Base-by-base conservation (phyloP, 2,888 invertebrate species). In the Callyntrura sp. region DNA sequence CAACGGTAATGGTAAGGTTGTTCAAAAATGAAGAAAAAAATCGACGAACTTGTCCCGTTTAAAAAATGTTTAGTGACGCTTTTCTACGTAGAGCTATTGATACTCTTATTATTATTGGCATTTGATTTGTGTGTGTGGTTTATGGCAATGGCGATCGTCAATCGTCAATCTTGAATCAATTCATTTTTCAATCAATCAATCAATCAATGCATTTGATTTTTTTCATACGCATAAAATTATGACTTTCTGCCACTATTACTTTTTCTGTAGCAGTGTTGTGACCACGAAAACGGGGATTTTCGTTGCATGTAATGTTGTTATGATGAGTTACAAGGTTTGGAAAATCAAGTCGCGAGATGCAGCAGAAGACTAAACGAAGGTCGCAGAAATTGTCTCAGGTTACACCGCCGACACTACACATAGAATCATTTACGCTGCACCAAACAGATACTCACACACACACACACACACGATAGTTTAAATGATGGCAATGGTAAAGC, bases 211-310 rank as follows among this genome's bases (percentile, higher is more conserved):
- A 45, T 51, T 51, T 62, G 62, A 62, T n/a, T 43, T 70, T 35
- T 35, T 35, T 70, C 28, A 70, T 70, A 70, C 68, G 68, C 68
- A 70, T 35, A 70, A 35, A 35, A 73, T 73, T 43, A 73, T 73
- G 17, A 57, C 17, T 70, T 25, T 23, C 11, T 65, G 25, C 65
- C 5, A 25, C 25, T 8, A 14, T 43, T n/a, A 70, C 12, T 28
- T 65, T 23, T 20, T 14, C 35, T 57, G 3, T 35, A 35, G 35
- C 6, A 35, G 35, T 4, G n/a, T 70, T 4, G n/a, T 70, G 14
- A 35, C 14, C 11, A 35, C 28, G 68, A 70, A 43, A 12, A 35
- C 14, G 68, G 68, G 43, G 68, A 35, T 35, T 35, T 35, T 35
- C 3, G 35, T 35, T 35, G 35, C 35, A 35, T 35, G 35, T 6